A percentile compares a stretch with the other conserved stretches of the same genome.
Conservation (phyloP, 2,113 vertebrate species). For the Centrocercus urophasianus region DNA sequence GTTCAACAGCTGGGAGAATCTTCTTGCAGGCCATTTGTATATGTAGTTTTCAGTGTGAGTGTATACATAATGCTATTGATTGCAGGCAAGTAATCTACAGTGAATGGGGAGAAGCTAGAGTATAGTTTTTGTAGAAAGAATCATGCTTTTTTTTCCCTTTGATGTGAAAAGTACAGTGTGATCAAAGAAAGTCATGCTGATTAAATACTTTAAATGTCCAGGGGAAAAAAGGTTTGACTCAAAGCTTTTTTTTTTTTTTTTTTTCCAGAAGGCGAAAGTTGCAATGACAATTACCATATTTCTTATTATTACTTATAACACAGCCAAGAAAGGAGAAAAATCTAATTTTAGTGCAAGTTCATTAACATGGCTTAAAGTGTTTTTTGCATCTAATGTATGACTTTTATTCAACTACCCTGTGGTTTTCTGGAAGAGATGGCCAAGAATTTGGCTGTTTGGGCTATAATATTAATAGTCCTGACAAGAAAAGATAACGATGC, state of each 20-base stretch:
- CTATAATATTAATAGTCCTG: not conserved
- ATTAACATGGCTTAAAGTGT: not conserved
- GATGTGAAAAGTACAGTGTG: not conserved
- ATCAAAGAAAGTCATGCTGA: not conserved
- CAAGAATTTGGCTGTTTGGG: not conserved
- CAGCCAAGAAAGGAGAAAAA: not conserved
- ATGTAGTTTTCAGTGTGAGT: not conserved
- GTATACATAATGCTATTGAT: accelerated
- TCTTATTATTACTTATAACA: not conserved
- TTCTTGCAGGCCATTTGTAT: not conserved
- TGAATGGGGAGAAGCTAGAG: not conserved
- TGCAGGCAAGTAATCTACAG: not conserved
- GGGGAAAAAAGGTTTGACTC: not conserved
- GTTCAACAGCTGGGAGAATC: not conserved
- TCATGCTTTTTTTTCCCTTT: not conserved
- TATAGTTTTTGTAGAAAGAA: not conserved
- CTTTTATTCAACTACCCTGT: not conserved
- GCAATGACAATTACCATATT: not conserved
- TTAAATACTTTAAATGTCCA: not conserved
- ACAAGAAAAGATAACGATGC: not conserved
- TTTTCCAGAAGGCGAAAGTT: not conserved
- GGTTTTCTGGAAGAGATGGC: not conserved
- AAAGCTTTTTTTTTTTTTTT: not conserved
- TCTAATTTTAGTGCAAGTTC: not conserved
- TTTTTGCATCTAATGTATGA: not conserved